phyloP scores from a whole-genome alignment of 1,140 invertebrate genomes.

The Pachypeltis micranthus region DNA sequence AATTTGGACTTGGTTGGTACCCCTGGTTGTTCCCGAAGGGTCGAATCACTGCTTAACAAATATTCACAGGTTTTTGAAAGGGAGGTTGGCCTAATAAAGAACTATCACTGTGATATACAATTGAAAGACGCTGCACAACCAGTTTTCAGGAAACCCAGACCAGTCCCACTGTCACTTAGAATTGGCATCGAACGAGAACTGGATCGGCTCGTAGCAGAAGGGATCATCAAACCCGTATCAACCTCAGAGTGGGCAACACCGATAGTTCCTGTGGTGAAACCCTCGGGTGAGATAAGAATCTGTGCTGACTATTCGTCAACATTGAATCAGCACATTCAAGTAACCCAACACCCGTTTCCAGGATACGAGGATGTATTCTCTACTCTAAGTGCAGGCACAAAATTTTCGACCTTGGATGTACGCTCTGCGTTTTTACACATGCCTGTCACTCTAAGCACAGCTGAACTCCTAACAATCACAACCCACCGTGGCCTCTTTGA shows the following conservation, averaged over 20 bases:
- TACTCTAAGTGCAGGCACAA: conserved; percentile 21
- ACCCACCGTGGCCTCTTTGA: conserved; percentile 28
- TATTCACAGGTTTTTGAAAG: background rate
- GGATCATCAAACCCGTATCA: no score
- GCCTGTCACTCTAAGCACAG: conserved; percentile 26
- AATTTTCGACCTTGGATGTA: conserved; percentile 28
- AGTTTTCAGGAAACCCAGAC: conserved; percentile 32
- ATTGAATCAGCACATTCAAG: conserved; percentile 21
- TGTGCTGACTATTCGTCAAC: conserved; percentile 39
- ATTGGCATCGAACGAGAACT: conserved; percentile 28
- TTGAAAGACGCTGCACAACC: conserved; percentile 21
- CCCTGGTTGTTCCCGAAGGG: background rate
- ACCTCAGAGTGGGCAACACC: conserved; percentile 34
- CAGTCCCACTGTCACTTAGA: conserved; percentile 36
- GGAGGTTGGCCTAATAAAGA: background rate
- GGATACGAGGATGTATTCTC: background rate
- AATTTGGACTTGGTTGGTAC: background rate
- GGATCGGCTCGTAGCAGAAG: no score
- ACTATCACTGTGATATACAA: conserved; percentile 5
- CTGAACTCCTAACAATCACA: conserved; percentile 26
- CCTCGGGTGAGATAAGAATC: conserved; percentile 31
- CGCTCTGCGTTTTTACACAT: conserved; percentile 28
- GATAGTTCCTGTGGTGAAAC: conserved; percentile 34
- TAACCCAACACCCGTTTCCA: conserved; percentile 1
- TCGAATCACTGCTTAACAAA: background rate